Evolutionary conservation across 2,113 vertebrate species (phyloP).

Genomic region (Orthochromis malagaraziensis): DNA sequence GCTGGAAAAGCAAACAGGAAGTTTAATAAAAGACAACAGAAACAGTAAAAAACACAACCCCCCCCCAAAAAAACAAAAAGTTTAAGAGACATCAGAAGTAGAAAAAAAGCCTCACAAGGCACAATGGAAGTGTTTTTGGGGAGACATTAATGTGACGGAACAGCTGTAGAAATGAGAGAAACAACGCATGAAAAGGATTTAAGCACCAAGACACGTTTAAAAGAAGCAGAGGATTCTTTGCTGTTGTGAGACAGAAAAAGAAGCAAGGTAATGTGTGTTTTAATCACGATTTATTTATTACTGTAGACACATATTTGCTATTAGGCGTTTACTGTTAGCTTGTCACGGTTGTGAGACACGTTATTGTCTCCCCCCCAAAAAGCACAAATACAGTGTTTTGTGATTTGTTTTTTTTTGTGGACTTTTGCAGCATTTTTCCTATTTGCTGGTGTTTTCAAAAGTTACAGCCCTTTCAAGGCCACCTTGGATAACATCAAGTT

Average conservation of each 20-base stretch:
- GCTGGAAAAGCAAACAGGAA: background rate
- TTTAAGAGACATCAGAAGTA: background rate
- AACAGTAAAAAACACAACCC: background rate
- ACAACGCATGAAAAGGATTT: background rate
- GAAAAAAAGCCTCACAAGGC: background rate
- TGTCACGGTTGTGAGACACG: background rate
- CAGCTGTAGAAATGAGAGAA: background rate
- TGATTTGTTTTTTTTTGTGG: background rate
- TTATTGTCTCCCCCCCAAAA: background rate
- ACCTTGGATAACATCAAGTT: background rate
- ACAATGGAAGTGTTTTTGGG: background rate
- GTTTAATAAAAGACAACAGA: background rate
- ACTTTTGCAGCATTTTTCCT: background rate
- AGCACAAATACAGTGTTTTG: background rate
- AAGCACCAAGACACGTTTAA: background rate
- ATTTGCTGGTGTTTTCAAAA: background rate
- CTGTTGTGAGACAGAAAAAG: background rate
- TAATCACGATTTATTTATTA: background rate
- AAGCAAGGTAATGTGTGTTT: background rate
- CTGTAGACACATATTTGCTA: background rate
- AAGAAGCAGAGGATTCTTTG: background rate
- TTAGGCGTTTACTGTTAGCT: background rate
- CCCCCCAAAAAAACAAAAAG: background rate
- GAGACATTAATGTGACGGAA: background rate
- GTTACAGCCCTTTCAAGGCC: background rate